These are phyloP conservation scores for Sardina pilchardus DNA, from an alignment of 2,113 vertebrate species.

Conservation along the genomic window DNA sequence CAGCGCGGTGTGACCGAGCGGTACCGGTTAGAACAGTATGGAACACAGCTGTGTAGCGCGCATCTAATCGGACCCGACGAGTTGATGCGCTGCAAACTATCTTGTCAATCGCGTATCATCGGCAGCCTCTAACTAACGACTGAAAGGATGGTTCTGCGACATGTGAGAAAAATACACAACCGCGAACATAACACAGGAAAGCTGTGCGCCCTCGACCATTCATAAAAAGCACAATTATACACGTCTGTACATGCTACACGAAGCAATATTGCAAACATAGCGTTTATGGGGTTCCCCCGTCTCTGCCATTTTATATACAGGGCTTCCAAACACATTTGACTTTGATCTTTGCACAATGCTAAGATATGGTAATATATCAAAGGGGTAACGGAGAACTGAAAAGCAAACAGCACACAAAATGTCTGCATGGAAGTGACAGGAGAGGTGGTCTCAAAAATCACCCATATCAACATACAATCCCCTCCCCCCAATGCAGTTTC, in stretches of 20 bases:
- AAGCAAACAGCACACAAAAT: background rate
- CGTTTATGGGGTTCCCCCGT: background rate
- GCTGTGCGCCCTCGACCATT: background rate
- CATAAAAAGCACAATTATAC: background rate
- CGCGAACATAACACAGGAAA: background rate
- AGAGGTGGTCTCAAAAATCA: background rate
- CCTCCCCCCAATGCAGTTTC: background rate
- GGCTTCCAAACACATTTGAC: background rate
- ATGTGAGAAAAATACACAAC: background rate
- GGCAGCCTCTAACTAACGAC: background rate
- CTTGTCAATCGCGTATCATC: background rate
- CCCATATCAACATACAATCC: background rate
- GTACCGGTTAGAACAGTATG: too few relatives aligned
- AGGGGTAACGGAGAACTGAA: background rate
- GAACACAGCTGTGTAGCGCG: background rate
- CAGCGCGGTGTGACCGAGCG: background rate
- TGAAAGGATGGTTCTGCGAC: background rate
- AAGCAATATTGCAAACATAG: background rate
- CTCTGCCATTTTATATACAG: background rate
- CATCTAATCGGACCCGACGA: background rate
- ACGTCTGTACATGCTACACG: background rate
- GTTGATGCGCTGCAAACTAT: background rate
- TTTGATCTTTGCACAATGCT: background rate
- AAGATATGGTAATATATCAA: too few relatives aligned
- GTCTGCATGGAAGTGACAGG: background rate